These are phyloP conservation scores for Digitonthophagus gazella DNA, from an alignment of 2,888 invertebrate species.

Conservation along the genomic window DNA sequence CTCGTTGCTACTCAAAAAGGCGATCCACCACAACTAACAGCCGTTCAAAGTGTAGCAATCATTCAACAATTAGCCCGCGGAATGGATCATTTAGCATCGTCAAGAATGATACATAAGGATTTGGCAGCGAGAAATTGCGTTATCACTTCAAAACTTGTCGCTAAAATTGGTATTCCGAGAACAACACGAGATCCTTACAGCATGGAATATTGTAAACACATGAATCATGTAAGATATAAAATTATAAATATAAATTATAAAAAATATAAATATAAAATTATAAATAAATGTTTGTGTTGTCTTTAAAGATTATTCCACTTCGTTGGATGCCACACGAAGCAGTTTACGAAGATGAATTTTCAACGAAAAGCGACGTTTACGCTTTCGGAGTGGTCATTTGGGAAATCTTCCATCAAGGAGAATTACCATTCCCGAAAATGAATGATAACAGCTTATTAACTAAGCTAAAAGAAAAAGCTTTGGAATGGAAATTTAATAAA, in stretches of 20 bases:
- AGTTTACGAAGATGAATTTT: conserved; percentile 85
- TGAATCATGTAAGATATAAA: conserved; percentile 62
- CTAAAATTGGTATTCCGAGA: conserved; percentile 81
- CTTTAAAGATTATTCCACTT: conserved; percentile 70
- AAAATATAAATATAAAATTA: not conserved
- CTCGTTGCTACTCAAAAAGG: conserved; percentile 65
- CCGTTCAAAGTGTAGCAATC: conserved; percentile 65
- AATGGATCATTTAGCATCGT: conserved; percentile 73
- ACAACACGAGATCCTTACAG: conserved; percentile 83
- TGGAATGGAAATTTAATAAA: conserved; percentile 68
- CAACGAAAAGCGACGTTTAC: conserved; percentile 91
- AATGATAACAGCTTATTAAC: conserved; percentile 73
- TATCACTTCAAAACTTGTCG: conserved; percentile 74
- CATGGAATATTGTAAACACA: conserved; percentile 84
- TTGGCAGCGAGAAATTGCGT: conserved; percentile 90
- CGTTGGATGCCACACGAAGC: conserved; percentile 92
- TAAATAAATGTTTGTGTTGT: not conserved
- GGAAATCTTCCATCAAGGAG: conserved; percentile 83
- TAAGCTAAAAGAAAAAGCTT: conserved; percentile 61
- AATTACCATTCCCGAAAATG: conserved; percentile 71
- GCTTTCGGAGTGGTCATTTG: conserved; percentile 86
- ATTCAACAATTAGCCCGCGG: conserved; percentile 77
- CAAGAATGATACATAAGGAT: conserved; percentile 84
- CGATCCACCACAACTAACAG: conserved; percentile 61
- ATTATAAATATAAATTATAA: not conserved